Base-by-base conservation (phyloP, 2,113 vertebrate species). In the Glaucidium brasilianum region DNA sequence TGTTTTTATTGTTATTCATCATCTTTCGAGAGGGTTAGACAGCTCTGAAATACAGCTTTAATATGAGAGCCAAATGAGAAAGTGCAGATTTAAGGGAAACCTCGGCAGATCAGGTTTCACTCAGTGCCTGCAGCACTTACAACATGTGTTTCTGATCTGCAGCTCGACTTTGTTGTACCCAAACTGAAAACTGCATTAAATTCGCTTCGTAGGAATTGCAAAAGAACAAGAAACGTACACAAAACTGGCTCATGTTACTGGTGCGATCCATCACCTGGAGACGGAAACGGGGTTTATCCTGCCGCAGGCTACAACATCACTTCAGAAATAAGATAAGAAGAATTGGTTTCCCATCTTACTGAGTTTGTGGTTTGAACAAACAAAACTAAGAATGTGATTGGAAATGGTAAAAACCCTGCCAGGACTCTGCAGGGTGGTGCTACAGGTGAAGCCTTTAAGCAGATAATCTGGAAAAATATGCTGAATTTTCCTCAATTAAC, bases 61-160 rank as follows among this genome's bases (percentile, higher is more conserved):
- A 95, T 96, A 95, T 84, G 96, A 86, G 71, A 93, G 96, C 96
- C 96, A 96, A 96, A 96, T 84, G 95, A 94, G 74, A 78, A 94
- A 93, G 95, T 91, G 93, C 93, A 92, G 89, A 90, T 79, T 71
- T 87, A 64, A 87, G 95, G 92, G 92, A 92, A 85, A 97, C 97
- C 97, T 98, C 98, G 77, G 94, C 95, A 23, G 96, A 58, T 96
- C 90, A 63, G 90, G 80, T 97, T 95, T 89, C 90, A 95, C 94
- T 67, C 85, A 9, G 94, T 92, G 95, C 97, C 97, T 98, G 97
- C 98, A 98, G 98, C 97, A 87, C 96, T 96, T 72, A 47, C 93
- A 96, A 98, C 98, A 98, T 96, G 97, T 98, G 98, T 96, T 98
- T 98, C 98, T 98, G 98, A 99, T 98, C 98, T 98, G 98, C 97